These are phyloP conservation scores for Amiota mariae DNA, from an alignment of 2,888 invertebrate genomes.

Conservation along the genomic window DNA sequence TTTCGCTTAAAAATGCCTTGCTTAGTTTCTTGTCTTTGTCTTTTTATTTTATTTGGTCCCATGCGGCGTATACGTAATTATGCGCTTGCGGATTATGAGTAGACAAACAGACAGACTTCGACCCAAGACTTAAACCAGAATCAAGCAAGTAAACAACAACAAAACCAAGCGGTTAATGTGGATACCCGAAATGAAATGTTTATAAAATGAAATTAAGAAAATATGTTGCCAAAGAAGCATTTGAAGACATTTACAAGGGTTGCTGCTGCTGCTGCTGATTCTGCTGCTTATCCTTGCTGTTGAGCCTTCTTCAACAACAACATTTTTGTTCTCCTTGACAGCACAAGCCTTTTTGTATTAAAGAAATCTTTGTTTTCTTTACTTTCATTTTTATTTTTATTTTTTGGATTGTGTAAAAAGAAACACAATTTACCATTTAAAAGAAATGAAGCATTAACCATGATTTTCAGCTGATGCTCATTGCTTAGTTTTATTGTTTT, in stretches of 20 bases:
- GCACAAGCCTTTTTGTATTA: neutral
- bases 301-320: slow-evolving; percentile 38
- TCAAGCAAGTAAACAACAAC: slow-evolving; percentile 41
- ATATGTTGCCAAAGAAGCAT: slow-evolving; percentile 54
- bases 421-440: no score
- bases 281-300: no score
- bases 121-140: no score
- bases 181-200: slow-evolving; percentile 14
- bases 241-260: neutral
- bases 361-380: no score
- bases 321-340: neutral
- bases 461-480: neutral
- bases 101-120: no score
- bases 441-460: no score
- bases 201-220: slow-evolving; percentile 63
- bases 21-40: no score
- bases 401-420: slow-evolving; percentile 23
- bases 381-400: slow-evolving; percentile 54
- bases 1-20: slow-evolving; percentile 43
- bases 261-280: neutral
- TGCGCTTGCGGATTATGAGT: slow-evolving; percentile 53
- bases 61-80: slow-evolving; percentile 63
- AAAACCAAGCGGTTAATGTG: slow-evolving; percentile 15
- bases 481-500: slow-evolving; percentile 2
- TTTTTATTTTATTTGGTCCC: slow-evolving; percentile 26